Base-by-base conservation (phyloP, 2,797 vertebrate genomes). In the Squalus acanthias region DNA sequence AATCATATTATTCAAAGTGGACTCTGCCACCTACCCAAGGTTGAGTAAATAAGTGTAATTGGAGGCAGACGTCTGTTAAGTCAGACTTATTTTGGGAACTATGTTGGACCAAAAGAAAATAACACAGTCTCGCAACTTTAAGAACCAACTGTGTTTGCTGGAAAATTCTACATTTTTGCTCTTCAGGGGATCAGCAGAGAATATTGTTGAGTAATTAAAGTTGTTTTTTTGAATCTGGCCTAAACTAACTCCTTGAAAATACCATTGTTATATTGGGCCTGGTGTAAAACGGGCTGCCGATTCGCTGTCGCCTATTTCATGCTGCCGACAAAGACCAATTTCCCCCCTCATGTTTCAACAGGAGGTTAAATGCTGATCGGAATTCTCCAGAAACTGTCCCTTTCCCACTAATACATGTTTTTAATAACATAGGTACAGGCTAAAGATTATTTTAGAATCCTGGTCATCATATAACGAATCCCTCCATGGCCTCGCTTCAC, bases 121-220 rank as follows among this genome's bases (percentile, higher is more conserved):
- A 93, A 93, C 67, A 22, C 17, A 69, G 63, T 93, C 65, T 93
- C 65, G 39, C 65, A 46, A 46, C 20, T 46, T 69, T 69, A 46
- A 69, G 65, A 69, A 20, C 91, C 20, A 26, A 17, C 91, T 93
- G 91, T 69, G 69, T 46, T 9, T 85, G 82, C 82, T 50, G 39
- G 20, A 85, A 85, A 85, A 85, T 7, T 93, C 91, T 10, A 69
- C n/a, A 93, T 93, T 93, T 69, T 93, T 93, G n/a, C 91, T 93
- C 91, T 69, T 67, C 22, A 93, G 91, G 33, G n/a, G 91, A 20
- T 24, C 63, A 67, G 91, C 63, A 69, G 39, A 93, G 91, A 93
- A 69, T 46, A 39, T 69, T 46, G 17, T 39, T 39, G 39, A 69
- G 39, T 22, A 93, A 67, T 46, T 93, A 69, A 67, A 26, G 33